Base-by-base conservation (phyloP, 2,888 invertebrate genomes). In the Spialia ferax region DNA sequence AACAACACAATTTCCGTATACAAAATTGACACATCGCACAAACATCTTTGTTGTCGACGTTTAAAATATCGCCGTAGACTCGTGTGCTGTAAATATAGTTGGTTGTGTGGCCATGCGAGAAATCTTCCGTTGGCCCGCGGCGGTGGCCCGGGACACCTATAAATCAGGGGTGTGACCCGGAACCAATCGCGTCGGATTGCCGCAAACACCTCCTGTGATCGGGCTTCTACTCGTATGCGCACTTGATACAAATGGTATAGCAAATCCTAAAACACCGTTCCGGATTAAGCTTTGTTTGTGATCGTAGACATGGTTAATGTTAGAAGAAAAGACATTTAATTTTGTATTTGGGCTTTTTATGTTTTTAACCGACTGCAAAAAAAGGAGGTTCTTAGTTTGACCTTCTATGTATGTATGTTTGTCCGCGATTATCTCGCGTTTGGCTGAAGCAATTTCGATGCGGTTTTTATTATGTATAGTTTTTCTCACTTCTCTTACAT, bases 131-230 rank as follows among this genome's bases (percentile, higher is more conserved):
- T 18, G 18, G 5, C 45, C 45, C 6, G 18, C 7, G 35, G 11
- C 13, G 15, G 45, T 45, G 45, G 15, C 45, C 18, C 45, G 45
- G 45, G 42, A n/a, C n/a, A 15, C 45, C 15, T 8, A 45, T 45
- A 45, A 45, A 45, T 45, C 18, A 42, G 42, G 42, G 42, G 42
- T 42, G 42, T 42, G 42, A 42, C 42, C 42, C 42, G 42, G 42
- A 45, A 45, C 45, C 45, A 45, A 45, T 45, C 45, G 18, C 15
- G 15, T 42, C 1, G 45, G 45, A 45, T 45, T 45, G 45, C 45
- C 45, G 45, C 45, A 45, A 45, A 45, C 45, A 45, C 45, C 45
- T 45, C 18, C 15, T 6, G 42, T 42, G 42, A 42, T 15, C 42
- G 42, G 1, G 42, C 6, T 42, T 42, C 42, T 4, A 6, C 3